Base-by-base conservation (phyloP, 2,888 invertebrate genomes). In the Salpingus planirostris region DNA sequence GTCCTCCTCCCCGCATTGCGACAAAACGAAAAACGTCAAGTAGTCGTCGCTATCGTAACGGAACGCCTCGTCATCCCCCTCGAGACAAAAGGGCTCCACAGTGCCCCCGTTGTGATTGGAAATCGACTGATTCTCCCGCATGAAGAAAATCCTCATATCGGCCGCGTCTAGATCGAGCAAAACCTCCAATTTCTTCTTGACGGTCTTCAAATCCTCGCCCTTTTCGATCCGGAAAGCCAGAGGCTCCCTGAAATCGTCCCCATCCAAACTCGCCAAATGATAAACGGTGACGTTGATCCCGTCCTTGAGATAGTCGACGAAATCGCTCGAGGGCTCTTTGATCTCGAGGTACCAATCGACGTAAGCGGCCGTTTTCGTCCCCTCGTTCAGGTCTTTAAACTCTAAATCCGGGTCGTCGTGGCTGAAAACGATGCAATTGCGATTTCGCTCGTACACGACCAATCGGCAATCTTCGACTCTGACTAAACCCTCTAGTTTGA, bases 341-440 rank as follows among this genome's bases (percentile, higher is more conserved):
- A 76, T 73, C 64, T 87, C 84, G 43, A 87, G 57, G 37, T 84
- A 60, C 47, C 82, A 71, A 51, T 78, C 77, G 42, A 67, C 66
- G 41, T 67, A 52, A 64, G 67, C 66, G 41, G 67, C 52, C 59
- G 60, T 52, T 62, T 61, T 41, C 60, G 66, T 29, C 57, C 69
- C 43, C n/a, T 68, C 64, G 11, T 68, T 58, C 27, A 73, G 60
- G 42, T 67, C 63, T 29, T 57, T 56, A 37, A 67, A 65, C 45
- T 52, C 62, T 25, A 70, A 65, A 3, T 72, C 61, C 23, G 76
- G 74, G 27, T 67, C 70, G 39, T 81, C 80, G 50, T 78, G 80
- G 33, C 79, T 82, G 38, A 72, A 70, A 40, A 80, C 74, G 13
- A 86, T 73, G 6, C 74, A 69, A 40, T 80, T 79, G 36, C 69